A percentile compares a stretch with the other conserved stretches of the same genome.
Evolutionary conservation across 2,888 invertebrate species (phyloP).

Genomic region (Altica lythri): DNA sequence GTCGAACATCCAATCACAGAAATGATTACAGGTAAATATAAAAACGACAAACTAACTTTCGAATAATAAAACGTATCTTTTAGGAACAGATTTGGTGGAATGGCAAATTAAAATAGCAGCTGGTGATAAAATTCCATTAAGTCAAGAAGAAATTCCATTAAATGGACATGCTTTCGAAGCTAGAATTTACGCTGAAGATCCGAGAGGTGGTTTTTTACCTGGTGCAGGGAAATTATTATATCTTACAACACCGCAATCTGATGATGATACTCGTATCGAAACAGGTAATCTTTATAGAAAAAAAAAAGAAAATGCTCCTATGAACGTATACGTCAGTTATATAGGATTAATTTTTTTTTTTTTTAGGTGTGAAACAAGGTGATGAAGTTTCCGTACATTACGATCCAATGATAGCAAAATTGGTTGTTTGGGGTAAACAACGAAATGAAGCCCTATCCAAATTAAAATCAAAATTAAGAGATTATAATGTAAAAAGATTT

Average conservation of each 20-base stretch:
- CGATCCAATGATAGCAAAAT: slow-evolving; percentile 99
- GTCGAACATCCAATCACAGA: slow-evolving; percentile 98
- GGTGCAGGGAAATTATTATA: slow-evolving; percentile 85
- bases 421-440: slow-evolving; percentile 93
- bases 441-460: slow-evolving; percentile 80
- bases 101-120: slow-evolving; percentile 94
- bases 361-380: slow-evolving; percentile 74
- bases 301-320: background rate
- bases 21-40: slow-evolving; percentile 83
- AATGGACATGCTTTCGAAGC: slow-evolving; percentile 95
- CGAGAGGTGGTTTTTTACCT: slow-evolving; percentile 84
- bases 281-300: slow-evolving; percentile 59
- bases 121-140: slow-evolving; percentile 81
- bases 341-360: too few relatives aligned
- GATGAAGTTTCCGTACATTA: slow-evolving; percentile 98
- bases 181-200: slow-evolving; percentile 93
- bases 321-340: too few relatives aligned
- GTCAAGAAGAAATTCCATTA: slow-evolving; percentile 77
- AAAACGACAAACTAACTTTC: too few relatives aligned
- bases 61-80: too few relatives aligned
- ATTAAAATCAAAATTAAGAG: slow-evolving; percentile 72
- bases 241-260: slow-evolving; percentile 71
- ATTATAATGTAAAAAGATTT: slow-evolving; percentile 77
- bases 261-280: slow-evolving; percentile 79
- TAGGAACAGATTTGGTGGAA: slow-evolving; percentile 90